Evolutionary conservation across 2,888 invertebrate species (phyloP), one percentile per base, ranked within the genome.

Genomic region (Nematopogon swammerdamellus): DNA sequence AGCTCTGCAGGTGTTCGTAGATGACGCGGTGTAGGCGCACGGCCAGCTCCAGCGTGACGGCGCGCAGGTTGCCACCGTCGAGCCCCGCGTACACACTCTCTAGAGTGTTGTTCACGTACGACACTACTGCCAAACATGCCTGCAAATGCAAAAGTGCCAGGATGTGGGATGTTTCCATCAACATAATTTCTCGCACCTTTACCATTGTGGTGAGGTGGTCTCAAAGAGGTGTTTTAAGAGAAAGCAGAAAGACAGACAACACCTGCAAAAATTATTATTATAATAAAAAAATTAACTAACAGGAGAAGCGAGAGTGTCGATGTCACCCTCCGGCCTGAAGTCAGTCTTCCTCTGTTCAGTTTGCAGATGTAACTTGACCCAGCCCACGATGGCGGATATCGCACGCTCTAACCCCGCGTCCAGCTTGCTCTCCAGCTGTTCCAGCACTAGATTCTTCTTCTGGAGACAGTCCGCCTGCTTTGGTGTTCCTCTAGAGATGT

Each of bases 281-380:
- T n/a, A n/a, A n/a, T n/a, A n/a, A n/a, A n/a, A n/a, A n/a, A n/a
- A n/a, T n/a, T n/a, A n/a, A 70, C 81, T 81, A 80, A 92, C 93
- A 42, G 88, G 80, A 16, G 96, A 93, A 2, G 91, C 88, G 29
- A 93, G 76, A 0, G 92, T 93, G 62, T 97, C 92, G 44, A 90
- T 87, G 63, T 92, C 91, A 1, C 88, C 88, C 61, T 94, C 94
- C 0, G 93, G 92, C 60, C 89, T 92, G 62, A 91, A 98, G 72
- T 98, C 98, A 0, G 90, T 91, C 70, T 96, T 97, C 72, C 92
- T 95, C 72, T 99, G 98, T 65, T 98, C 97, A 1, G 86, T 86
- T 68, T 93, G 91, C 18, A 99, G 80, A 60, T 95, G 89, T 50
- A 92, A 81, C 67, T 91, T 92, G 0, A 95, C 91, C 93, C 96